These are phyloP conservation scores for Hyposoter dolosus DNA, from an alignment of 2,888 invertebrate species.

Conservation along the genomic window DNA sequence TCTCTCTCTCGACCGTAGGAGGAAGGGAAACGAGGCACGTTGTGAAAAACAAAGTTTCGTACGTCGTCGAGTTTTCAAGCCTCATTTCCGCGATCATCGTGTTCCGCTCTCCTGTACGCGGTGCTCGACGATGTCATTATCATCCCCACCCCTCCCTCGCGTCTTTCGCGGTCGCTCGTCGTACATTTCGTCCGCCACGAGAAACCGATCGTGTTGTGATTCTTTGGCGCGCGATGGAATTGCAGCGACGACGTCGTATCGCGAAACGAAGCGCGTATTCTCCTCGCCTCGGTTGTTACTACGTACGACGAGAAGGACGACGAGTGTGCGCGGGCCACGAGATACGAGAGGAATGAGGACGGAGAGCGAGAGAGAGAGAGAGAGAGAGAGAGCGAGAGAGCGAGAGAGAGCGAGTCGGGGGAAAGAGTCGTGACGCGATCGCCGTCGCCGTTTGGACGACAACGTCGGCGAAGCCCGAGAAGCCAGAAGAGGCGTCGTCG, in stretches of 20 bases:
- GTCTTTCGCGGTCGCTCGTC: not conserved
- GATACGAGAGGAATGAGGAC: constrained; percentile 43
- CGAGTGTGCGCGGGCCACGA: constrained; percentile 17
- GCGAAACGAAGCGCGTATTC: constrained; percentile 1
- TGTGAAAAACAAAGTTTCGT: not conserved
- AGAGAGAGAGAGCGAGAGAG: constrained; percentile 41
- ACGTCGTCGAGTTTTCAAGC: not conserved
- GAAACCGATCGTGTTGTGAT: not conserved
- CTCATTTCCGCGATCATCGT: not conserved
- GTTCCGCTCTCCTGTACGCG: not conserved
- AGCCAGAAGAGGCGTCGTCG: constrained; percentile 9
- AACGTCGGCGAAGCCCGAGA: constrained; percentile 3
- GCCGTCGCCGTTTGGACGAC: not conserved
- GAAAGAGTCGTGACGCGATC: constrained; percentile 34
- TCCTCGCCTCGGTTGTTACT: not conserved
- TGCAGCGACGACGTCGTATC: not conserved
- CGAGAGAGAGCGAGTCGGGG: constrained; percentile 50
- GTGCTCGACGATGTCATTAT: not conserved
- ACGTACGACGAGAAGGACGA: constrained; percentile 21
- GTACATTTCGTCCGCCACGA: not conserved
- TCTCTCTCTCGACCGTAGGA: not conserved
- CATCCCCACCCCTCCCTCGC: not conserved
- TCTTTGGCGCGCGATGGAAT: not conserved
- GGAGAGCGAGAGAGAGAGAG: constrained; percentile 50
- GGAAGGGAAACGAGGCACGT: not conserved